Evolutionary conservation across 2,113 vertebrate genomes (phyloP).

Genomic region (Zootoca vivipara): DNA sequence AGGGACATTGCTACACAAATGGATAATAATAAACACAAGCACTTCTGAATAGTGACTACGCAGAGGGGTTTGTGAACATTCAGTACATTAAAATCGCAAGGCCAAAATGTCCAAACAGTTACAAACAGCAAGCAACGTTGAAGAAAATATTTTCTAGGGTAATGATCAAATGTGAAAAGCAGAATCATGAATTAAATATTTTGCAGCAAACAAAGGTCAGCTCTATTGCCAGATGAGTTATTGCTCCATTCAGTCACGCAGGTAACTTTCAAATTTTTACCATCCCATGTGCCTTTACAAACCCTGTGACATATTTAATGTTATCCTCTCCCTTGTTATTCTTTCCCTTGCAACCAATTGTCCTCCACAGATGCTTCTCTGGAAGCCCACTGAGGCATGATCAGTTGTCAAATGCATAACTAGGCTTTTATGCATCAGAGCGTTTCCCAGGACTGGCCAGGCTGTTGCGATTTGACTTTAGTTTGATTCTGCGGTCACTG

Average conservation of each 20-base stretch:
- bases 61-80: background rate
- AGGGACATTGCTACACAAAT: no score
- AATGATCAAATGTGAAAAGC: background rate
- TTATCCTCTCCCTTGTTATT: constrained; percentile 14
- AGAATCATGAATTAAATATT: background rate
- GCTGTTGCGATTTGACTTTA: constrained; percentile 9
- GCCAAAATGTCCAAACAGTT: background rate
- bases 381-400: background rate
- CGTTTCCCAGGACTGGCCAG: background rate
- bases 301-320: background rate
- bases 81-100: background rate
- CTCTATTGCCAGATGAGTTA: background rate
- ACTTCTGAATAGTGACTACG: background rate
- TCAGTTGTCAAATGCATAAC: constrained; percentile 11
- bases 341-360: background rate
- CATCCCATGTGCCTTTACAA: background rate
- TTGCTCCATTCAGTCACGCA: background rate
- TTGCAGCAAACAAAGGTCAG: background rate
- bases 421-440: constrained; percentile 16
- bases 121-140: background rate
- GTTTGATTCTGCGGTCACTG: background rate
- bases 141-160: background rate
- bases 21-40: background rate
- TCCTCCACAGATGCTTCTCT: constrained; percentile 2
- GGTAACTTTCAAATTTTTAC: background rate